These are phyloP conservation scores for Catharus ustulatus DNA, from an alignment of 2,797 vertebrate genomes.

Conservation along the genomic window DNA sequence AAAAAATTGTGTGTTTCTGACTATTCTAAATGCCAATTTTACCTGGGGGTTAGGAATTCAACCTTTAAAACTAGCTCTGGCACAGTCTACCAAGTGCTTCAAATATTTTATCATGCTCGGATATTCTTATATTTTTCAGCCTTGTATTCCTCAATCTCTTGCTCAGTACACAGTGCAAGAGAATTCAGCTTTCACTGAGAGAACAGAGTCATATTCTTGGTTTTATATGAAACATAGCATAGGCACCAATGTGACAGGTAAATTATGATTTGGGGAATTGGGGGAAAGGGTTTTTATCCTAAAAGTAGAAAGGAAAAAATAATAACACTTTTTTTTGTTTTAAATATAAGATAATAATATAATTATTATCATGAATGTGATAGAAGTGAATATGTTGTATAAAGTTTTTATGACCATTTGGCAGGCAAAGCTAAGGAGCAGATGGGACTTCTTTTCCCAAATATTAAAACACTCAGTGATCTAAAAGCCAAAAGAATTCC, in stretches of 20 bases:
- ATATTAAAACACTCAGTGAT: not conserved
- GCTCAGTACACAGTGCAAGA: not conserved
- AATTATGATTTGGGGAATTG: accelerated
- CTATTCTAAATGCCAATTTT: not conserved
- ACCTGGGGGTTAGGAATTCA: not conserved
- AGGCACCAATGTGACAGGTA: not conserved
- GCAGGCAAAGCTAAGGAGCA: not conserved
- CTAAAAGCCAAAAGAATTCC: not conserved
- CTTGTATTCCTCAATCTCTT: not conserved
- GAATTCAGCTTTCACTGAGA: not conserved
- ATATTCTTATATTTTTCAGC: not conserved
- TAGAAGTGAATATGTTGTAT: not conserved
- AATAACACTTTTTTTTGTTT: not conserved
- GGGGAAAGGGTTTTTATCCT: not conserved
- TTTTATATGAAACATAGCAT: not conserved
- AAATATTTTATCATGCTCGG: not conserved
- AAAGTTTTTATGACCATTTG: not conserved
- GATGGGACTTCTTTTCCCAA: not conserved
- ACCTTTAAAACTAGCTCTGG: not conserved
- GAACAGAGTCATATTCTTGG: not conserved
- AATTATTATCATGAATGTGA: not conserved
- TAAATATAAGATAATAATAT: not conserved
- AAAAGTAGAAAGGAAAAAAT: not conserved
- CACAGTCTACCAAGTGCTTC: not conserved
- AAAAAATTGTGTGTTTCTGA: not conserved